Evolutionary conservation across 1,140 invertebrate genomes (phyloP).

Genomic region (Orius insidiosus): DNA sequence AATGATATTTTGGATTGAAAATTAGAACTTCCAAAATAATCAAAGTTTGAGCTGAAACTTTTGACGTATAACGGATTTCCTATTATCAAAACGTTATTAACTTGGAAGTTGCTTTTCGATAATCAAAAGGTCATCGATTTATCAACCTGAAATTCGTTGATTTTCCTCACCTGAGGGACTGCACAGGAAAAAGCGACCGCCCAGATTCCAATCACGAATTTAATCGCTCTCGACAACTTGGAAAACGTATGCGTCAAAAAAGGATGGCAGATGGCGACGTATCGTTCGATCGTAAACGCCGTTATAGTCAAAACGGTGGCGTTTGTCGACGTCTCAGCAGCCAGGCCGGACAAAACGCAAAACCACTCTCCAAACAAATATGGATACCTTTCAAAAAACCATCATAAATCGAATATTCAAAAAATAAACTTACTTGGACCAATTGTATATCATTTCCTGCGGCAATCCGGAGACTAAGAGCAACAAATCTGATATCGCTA

Average conservation of each 20-base stretch:
- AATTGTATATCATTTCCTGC: constrained; percentile 61
- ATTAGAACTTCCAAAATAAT: neutral
- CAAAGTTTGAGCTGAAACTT: neutral
- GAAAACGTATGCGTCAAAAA: constrained; percentile 59
- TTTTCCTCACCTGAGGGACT: constrained; percentile 35
- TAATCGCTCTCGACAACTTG: constrained; percentile 50
- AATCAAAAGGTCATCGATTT: neutral
- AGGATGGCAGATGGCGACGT: constrained; percentile 68
- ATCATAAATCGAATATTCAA: constrained; percentile 25
- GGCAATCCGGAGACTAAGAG: constrained; percentile 55
- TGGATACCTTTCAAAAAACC: constrained; percentile 38
- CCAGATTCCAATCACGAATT: constrained; percentile 53
- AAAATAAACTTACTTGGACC: constrained; percentile 58
- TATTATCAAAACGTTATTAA: neutral
- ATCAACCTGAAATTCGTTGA: neutral
- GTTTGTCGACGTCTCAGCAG: constrained; percentile 76
- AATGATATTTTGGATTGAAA: too few species aligned
- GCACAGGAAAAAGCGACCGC: constrained; percentile 51
- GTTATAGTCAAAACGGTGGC: constrained; percentile 86
- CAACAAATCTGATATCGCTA: constrained; percentile 75
- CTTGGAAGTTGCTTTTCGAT: neutral
- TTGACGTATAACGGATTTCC: neutral
- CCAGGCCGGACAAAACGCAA: constrained; percentile 64
- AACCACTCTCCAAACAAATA: constrained; percentile 75
- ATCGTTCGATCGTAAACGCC: constrained; percentile 67